Base-by-base conservation (phyloP, 2,888 invertebrate species). In the Schizotus pectinicornis region DNA sequence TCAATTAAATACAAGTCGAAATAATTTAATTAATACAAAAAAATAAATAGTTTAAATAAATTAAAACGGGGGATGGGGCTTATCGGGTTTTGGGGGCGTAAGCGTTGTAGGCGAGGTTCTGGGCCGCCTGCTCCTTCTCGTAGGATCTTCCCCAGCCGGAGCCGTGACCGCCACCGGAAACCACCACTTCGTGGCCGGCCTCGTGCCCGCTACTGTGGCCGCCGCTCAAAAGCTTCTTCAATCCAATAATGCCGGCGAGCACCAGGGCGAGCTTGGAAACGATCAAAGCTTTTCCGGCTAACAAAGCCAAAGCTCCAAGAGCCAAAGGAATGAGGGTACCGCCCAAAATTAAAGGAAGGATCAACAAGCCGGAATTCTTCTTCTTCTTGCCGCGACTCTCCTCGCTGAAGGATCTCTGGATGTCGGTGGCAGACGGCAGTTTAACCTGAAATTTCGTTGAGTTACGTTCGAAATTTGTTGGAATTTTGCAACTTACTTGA, bases 241-340 rank as follows among this genome's bases (percentile, higher is more conserved):
- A 81, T 2, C 92, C 93, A 67, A 93, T 91, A 69, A 93, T 92
- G 65, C 89, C 90, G 57, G 93, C 92, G 46, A 93, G 80, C 0
- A 92, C 91, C 50, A 93, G 79, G 0, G 93, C 93, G 67, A 93
- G 79, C 75, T 93, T 93, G 64, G 92, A 91, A 43, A 93, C 90
- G 68, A 93, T 92, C 63, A 93, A 79, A 37, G 93, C 93, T 78
- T 94, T 94, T 67, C 93, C 93, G 38, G 93, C 92, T 52, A 93
- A 77, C 47, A 94, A 83, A 12, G 92, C 92, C 22, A 94, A 78
- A 6, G 91, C 92, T 56, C 92, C 93, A 59, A 92, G 87, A 1
- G 92, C 92, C 49, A 94, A 80, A 3, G 93, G 93, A 37, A 93
- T 87, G 75, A 93, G 81, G 70, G 91, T 91, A 50, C 92, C 92